Evolutionary conservation across 2,113 vertebrate species (phyloP), one percentile per base, ranked within the genome.

Genomic region (Fulmarus glacialis): DNA sequence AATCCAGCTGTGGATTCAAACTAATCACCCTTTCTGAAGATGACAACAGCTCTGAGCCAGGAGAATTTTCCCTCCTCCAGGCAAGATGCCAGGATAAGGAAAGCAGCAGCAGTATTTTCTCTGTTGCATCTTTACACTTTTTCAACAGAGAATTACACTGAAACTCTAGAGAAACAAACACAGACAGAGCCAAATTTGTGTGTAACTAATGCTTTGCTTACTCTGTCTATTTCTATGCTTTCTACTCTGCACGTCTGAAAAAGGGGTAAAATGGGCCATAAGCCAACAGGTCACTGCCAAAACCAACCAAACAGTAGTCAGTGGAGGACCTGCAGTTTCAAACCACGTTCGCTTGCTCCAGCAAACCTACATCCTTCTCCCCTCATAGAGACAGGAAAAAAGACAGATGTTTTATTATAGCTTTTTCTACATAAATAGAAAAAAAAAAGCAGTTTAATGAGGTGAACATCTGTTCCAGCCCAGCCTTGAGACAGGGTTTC

Each of bases 221-320:
- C 42, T 53, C 22, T 58, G 13, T 8, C 34, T 40, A 12, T 4
- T 50, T 34, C 38, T 53, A 3, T 27, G 20, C 67, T 66, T 73
- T 66, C 40, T 36, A 27, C 15, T 11, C 27, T 22, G 23, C 30
- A 12, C 9, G 8, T 26, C 19, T n/a, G 40, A 62, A 62, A 43
- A 43, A 36, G 11, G 14, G 12, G 27, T 18, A 34, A 26, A 53
- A 50, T 0, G 1, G 34, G 63, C 29, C 60, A 52, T 0, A 0
- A 56, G 30, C 30, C 0, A 1, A 21, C 59, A 60, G 21, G 27
- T 38, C 27, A 15, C 21, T 55, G 50, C 40, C 40, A 75, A 59
- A 77, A 70, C 1, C 26, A 55, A 45, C 6, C 75, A 50, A n/a
- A 12, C 5, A 68, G 42, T 4, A 30, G n/a, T 8, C 40, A 60